These are phyloP conservation scores for Naso thynnoides DNA, from an alignment of 2,797 vertebrate genomes.

Conservation along the genomic window DNA sequence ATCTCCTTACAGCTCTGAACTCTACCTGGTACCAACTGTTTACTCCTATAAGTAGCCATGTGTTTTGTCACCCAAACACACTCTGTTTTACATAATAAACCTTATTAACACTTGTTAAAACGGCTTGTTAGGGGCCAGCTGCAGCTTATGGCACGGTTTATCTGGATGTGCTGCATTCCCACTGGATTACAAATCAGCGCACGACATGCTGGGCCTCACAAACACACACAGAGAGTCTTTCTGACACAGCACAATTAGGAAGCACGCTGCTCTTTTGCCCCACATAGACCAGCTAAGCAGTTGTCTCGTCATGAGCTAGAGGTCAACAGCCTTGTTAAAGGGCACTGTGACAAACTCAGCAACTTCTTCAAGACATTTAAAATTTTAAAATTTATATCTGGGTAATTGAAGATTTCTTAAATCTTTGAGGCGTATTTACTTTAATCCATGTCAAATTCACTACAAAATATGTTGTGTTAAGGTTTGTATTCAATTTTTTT, in stretches of 20 bases:
- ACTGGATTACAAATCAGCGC: slow-evolving; percentile 50
- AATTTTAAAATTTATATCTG: not conserved
- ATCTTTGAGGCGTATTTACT: not conserved
- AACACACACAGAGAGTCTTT: slow-evolving; percentile 16
- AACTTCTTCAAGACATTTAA: not conserved
- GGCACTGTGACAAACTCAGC: not conserved
- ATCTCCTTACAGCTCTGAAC: slow-evolving; percentile 61
- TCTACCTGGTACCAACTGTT: slow-evolving; percentile 43
- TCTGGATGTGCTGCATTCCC: slow-evolving; percentile 59
- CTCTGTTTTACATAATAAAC: slow-evolving; percentile 46
- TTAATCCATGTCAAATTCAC: not conserved
- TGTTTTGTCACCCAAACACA: slow-evolving; percentile 47
- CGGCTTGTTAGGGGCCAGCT: slow-evolving; percentile 25
- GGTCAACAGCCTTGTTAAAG: rapidly evolving
- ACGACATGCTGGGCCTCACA: slow-evolving; percentile 11
- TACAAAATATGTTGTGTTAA: not conserved
- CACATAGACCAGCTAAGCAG: slow-evolving; percentile 24
- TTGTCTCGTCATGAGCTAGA: slow-evolving; percentile 13
- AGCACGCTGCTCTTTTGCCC: slow-evolving; percentile 24
- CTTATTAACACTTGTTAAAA: slow-evolving; percentile 25
- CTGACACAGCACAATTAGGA: slow-evolving; percentile 24
- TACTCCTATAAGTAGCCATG: slow-evolving; percentile 43
- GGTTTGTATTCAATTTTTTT: not conserved
- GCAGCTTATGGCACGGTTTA: slow-evolving; percentile 52
- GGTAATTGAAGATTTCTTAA: not conserved